These are phyloP conservation scores for Myocastor coypus DNA, from an alignment of 2,113 vertebrate genomes.

Conservation along the genomic window DNA sequence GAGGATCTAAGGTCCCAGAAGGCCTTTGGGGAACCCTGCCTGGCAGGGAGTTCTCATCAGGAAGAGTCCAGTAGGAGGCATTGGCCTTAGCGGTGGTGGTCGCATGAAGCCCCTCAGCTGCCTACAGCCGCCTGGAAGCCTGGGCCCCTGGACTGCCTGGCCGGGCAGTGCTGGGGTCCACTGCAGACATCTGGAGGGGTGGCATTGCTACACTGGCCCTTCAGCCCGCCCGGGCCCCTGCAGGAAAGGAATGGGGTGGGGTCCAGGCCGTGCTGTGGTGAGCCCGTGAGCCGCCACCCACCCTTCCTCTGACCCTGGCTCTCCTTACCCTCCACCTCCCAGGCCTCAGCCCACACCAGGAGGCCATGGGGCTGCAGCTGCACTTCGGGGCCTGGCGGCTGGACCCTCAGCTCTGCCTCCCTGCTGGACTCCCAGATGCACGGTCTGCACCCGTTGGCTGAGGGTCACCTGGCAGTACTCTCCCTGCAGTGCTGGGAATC, in stretches of 20 bases:
- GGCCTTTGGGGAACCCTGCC: neutral
- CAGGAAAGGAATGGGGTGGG: neutral
- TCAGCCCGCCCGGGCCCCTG: neutral
- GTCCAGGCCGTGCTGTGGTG: neutral
- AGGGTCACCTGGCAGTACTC: neutral
- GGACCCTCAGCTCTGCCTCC: neutral
- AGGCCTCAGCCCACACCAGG: neutral
- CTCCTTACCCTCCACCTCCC: neutral
- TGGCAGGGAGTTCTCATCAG: neutral
- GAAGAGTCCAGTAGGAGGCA: neutral
- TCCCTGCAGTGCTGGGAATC: neutral
- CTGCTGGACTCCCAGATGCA: neutral
- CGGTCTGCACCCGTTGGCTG: neutral
- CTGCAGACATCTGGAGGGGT: neutral
- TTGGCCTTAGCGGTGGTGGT: neutral
- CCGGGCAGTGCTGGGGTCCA: neutral
- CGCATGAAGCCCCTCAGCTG: neutral
- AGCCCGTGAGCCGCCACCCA: neutral
- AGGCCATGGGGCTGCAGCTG: neutral
- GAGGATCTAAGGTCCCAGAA: slow-evolving; percentile 36
- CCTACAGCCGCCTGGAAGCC: neutral
- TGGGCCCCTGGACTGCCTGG: neutral
- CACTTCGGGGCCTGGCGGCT: neutral
- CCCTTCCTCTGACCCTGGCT: neutral
- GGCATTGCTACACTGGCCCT: rapidly evolving